phyloP scores from a whole-genome alignment of 2,888 invertebrate species.

The Xestobium rufovillosum region DNA sequence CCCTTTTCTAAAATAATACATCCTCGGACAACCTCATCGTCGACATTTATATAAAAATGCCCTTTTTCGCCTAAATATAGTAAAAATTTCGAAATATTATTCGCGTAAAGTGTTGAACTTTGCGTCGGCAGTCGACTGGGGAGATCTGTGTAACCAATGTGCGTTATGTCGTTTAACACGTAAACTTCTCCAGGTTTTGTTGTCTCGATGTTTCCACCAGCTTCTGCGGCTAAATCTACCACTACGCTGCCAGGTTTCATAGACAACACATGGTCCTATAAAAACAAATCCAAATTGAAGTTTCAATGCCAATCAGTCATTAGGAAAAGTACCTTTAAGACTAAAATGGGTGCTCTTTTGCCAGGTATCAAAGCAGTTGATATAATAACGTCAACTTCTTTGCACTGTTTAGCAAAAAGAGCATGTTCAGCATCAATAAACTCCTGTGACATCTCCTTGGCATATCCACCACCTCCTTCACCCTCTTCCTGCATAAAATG shows the following conservation, averaged over 20 bases:
- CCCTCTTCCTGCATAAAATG: constrained; percentile 55
- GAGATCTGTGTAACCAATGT: constrained; percentile 78
- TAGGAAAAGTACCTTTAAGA: constrained; percentile 55
- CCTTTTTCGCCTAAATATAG: constrained; percentile 67
- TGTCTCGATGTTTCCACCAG: constrained; percentile 80
- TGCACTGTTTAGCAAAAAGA: constrained; percentile 77
- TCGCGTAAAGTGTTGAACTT: constrained; percentile 80
- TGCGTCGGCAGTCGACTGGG: constrained; percentile 80
- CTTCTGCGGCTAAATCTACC: constrained; percentile 83
- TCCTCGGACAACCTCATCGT: constrained; percentile 82
- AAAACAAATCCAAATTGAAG: constrained; percentile 19
- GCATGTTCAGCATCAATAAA: constrained; percentile 82
- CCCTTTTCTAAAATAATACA: constrained; percentile 72
- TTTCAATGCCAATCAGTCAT: constrained; percentile 3
- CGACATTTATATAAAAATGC: constrained; percentile 70
- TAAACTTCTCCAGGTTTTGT: constrained; percentile 70
- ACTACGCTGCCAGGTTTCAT: constrained; percentile 88
- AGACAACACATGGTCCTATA: constrained; percentile 62
- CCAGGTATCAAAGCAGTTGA: constrained; percentile 88
- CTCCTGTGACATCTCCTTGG: constrained; percentile 79
- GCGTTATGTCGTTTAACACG: constrained; percentile 70
- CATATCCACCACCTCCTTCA: constrained; percentile 67
- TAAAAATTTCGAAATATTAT: constrained; percentile 82
- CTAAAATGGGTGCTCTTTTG: constrained; percentile 71
- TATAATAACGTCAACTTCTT: constrained; percentile 79